Base-by-base conservation (phyloP, 2,797 vertebrate species). In the Enteromius viviparus region DNA sequence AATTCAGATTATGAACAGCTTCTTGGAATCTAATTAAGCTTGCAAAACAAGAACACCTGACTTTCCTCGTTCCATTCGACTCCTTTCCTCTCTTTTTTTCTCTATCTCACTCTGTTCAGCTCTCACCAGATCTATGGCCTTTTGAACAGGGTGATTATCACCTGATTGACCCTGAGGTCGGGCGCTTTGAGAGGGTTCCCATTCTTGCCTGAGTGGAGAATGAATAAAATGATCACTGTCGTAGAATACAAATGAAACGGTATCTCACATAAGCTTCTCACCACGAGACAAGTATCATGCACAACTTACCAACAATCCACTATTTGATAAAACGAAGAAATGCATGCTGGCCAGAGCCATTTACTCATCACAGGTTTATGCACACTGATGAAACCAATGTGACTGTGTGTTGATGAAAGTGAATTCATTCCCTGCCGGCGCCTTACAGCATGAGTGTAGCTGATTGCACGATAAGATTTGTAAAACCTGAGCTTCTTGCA, bases 121-220 rank as follows among this genome's bases (percentile, higher is more conserved):
- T 66, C 64, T 42, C 23, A 23, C 34, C 26, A 40, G 29, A 40
- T 49, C 49, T 55, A n/a, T 60, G 58, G 42, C 55, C 26, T 81
- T 71, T 23, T 47, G 45, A 81, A 64, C 40, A 19, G 26, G 62
- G n/a, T 74, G 82, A 88, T 72, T 71, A 88, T 85, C 58, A 74
- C 81, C 74, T 66, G 55, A 23, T n/a, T 55, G 51, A 64, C 64
- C 80, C 75, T 49, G 78, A 62, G 82, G 81, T 65, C 58, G 4
- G 49, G 14, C 1, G 64, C 64, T 55, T 45, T 21, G 23, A 68
- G 23, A 14, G 60, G 34, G 15, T 19, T 49, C 21, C n/a, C 19
- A 40, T 34, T 64, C 9, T 10, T 23, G 14, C 62, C 23, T 45
- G 45, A 66, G 45, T 26, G 37, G 4, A n/a, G 21, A 40, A 53